Evolutionary conservation across 2,888 invertebrate genomes (phyloP).

Genomic region (Drosophila greeni): DNA sequence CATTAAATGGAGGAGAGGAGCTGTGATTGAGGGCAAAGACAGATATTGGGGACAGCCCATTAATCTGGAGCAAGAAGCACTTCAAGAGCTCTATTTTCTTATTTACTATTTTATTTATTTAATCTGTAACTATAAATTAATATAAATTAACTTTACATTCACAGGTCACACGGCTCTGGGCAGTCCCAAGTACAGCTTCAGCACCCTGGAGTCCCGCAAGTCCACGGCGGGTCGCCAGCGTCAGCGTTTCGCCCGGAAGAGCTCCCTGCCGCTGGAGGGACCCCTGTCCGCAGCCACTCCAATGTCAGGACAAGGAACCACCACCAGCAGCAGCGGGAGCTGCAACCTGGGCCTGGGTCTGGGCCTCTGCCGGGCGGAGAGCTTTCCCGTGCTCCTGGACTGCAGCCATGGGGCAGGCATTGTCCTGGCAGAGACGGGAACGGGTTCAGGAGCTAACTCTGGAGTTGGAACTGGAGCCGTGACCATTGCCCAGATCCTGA

Average conservation of each 20-base stretch:
- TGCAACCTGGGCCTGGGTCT: constrained; percentile 71
- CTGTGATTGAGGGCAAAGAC: constrained; percentile 13
- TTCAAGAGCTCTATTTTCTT: neutral
- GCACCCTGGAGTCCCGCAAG: constrained; percentile 81
- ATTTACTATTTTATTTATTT: no score
- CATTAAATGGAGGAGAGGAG: neutral
- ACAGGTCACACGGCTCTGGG: constrained; percentile 75
- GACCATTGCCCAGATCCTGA: constrained; percentile 75
- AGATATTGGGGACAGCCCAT: neutral
- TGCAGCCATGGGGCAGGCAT: constrained; percentile 79
- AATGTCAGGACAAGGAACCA: constrained; percentile 21
- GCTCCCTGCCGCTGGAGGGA: constrained; percentile 78
- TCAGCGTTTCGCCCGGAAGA: constrained; percentile 79
- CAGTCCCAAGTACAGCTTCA: constrained; percentile 81
- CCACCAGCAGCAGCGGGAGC: constrained; percentile 57
- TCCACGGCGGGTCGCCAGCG: constrained; percentile 73
- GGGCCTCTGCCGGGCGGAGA: constrained; percentile 78
- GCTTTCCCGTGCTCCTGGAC: constrained; percentile 78
- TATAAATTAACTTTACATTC: neutral
- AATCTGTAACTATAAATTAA: neutral
- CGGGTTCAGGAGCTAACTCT: constrained; percentile 60
- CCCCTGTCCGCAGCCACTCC: neutral
- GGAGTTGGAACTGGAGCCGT: constrained; percentile 76
- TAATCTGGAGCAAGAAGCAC: neutral
- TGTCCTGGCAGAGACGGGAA: constrained; percentile 51